Conservation (phyloP, 2,113 vertebrate species). For the Phyllostomus discolor region DNA sequence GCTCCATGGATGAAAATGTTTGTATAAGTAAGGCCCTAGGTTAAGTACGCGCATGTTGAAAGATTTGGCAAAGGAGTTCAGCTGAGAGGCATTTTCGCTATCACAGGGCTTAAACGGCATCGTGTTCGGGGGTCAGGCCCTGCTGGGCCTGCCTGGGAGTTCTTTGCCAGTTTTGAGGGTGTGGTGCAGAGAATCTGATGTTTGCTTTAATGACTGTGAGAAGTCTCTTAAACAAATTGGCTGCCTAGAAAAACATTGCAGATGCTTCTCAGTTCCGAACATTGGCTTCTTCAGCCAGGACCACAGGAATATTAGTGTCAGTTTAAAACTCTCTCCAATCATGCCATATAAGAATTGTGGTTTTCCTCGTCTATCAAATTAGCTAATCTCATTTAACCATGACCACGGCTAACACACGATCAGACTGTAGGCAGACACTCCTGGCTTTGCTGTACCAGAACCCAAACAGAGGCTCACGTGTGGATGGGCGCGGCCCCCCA, state of each 20-base stretch:
- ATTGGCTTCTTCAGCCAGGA: slow-evolving; percentile 55
- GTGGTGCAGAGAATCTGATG: slow-evolving; percentile 63
- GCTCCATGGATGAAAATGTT: slow-evolving; percentile 34
- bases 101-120: slow-evolving; percentile 31
- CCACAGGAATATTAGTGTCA: slow-evolving; percentile 58
- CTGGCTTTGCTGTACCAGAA: not conserved
- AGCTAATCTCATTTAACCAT: slow-evolving; percentile 64
- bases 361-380: slow-evolving; percentile 65
- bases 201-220: slow-evolving; percentile 59
- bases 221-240: slow-evolving; percentile 64
- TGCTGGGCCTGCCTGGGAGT: not conserved
- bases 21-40: slow-evolving; percentile 38
- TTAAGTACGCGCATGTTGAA: slow-evolving; percentile 59
- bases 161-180: slow-evolving; percentile 60
- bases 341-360: slow-evolving; percentile 59
- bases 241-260: slow-evolving; percentile 74
- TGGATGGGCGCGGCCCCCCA: not conserved
- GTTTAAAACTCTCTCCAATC: slow-evolving; percentile 50
- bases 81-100: slow-evolving; percentile 20
- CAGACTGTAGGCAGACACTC: slow-evolving; percentile 27
- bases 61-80: slow-evolving; percentile 32
- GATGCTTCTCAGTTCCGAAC: slow-evolving; percentile 52
- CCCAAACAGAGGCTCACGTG: not conserved
- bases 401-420: slow-evolving; percentile 23
- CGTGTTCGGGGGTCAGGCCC: slow-evolving; percentile 44